Evolutionary conservation across 2,888 invertebrate genomes (phyloP), one percentile per base, ranked within the genome.

Genomic region (Limulus polyphemus): DNA sequence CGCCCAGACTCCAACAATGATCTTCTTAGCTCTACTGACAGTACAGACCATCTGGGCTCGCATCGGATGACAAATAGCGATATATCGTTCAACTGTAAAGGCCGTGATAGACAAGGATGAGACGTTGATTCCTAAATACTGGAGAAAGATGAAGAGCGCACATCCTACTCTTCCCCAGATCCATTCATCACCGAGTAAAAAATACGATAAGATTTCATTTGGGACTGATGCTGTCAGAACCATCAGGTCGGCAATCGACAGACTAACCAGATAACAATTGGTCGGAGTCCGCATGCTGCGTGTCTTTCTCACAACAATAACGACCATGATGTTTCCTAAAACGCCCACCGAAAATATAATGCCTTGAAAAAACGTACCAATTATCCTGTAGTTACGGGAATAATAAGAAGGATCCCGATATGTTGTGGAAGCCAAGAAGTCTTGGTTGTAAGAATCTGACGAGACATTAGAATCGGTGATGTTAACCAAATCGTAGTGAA

Each of bases 51-150:
- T 77, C 68, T 81, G 81, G 3, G 79, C 78, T 63, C 73, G 76
- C 76, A 83, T 79, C 3, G 83, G 83, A 69, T 81, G 80, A 69
- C 83, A 84, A 61, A 83, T 83, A 65, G 83, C 83, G 57, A 83
- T 81, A 73, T 82, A 83, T 55, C 83, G 74, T 72, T 83, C 83
- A 14, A 83, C 76, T 1, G 83, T 83, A 74, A 83, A 83, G 13
- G 83, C 82, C 9, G 83, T 81, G 62, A 83, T 80, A 60, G 81
- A 81, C 60, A 84, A 73, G 0, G 82, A 79, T 1, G 81, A 81
- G 0, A 81, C 80, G 73, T 83, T 82, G 69, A 83, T 81, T 9
- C 82, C 82, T 32, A 83, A 74, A 71, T 82, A 81, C 70, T 83
- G 82, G 2, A 79, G 74, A 71, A 81, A 82, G 16, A 81, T 76